These are phyloP conservation scores for Boulengeromyrus knoepffleri DNA, from an alignment of 2,113 vertebrate genomes.

Conservation along the genomic window DNA sequence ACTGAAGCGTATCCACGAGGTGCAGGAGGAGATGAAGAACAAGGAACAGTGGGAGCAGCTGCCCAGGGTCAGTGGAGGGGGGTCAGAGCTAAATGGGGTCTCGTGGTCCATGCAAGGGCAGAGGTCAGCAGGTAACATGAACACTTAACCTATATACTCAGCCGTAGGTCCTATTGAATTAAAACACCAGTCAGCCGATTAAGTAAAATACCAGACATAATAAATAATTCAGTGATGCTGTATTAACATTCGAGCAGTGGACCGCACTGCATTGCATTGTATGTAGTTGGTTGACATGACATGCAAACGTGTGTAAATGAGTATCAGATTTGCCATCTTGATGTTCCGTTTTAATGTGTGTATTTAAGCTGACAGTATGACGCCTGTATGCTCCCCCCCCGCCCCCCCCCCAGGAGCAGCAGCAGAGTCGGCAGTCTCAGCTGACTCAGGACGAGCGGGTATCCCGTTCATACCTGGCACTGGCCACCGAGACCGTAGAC, in stretches of 20 bases:
- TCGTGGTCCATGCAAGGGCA: not conserved
- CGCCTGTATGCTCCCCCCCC: not conserved
- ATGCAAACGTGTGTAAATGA: not conserved
- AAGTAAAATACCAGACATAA: not conserved
- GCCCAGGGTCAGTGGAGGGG: conserved; percentile 72
- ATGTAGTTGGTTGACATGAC: not conserved
- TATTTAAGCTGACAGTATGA: not conserved
- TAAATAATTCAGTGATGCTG: not conserved
- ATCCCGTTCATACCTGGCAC: conserved; percentile 90
- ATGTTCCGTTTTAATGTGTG: not conserved
- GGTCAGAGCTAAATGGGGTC: no score
- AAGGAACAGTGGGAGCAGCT: conserved; percentile 95
- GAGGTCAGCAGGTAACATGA: not conserved
- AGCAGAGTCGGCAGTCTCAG: conserved; percentile 92
- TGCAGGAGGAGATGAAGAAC: conserved; percentile 98
- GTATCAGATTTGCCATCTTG: not conserved
- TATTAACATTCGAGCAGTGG: not conserved
- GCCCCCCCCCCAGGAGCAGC: conserved; percentile 74
- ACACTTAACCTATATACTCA: not conserved
- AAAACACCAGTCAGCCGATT: not conserved
- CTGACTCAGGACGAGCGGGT: conserved; percentile 93
- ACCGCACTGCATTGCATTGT: not conserved
- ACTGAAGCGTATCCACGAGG: conserved; percentile 94
- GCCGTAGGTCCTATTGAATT: not conserved
- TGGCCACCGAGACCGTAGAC: conserved; percentile 95